Percentiles rank a stretch among this genome's conserved stretches.
Evolutionary conservation across 2,888 invertebrate genomes (phyloP).

Genomic region (Polymixis flavicincta): DNA sequence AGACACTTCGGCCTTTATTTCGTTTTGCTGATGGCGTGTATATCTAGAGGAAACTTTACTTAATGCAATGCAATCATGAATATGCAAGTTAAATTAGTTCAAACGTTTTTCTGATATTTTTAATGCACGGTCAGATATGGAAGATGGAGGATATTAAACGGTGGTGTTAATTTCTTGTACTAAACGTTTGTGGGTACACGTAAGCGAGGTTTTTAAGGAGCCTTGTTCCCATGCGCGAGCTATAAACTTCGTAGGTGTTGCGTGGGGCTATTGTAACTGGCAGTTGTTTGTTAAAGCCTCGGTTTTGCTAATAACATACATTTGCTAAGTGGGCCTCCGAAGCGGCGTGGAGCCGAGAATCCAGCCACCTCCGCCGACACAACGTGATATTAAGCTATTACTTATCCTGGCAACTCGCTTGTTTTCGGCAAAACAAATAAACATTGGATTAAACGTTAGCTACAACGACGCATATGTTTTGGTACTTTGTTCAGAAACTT

Average conservation of each 20-base stretch:
- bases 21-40: slow-evolving; percentile 31
- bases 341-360: slow-evolving; percentile 83
- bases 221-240: slow-evolving; percentile 8
- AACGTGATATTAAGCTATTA: slow-evolving; percentile 90
- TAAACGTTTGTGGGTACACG: background rate
- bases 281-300: slow-evolving; percentile 79
- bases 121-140: slow-evolving; percentile 24
- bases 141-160: slow-evolving; percentile 16
- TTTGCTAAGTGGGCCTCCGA: slow-evolving; percentile 78
- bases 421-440: slow-evolving; percentile 82
- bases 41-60: slow-evolving; percentile 52
- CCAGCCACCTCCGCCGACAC: slow-evolving; percentile 83
- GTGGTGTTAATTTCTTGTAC: slow-evolving; percentile 31
- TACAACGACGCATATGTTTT: slow-evolving; percentile 59
- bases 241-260: slow-evolving; percentile 55
- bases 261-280: slow-evolving; percentile 74
- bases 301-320: slow-evolving; percentile 83
- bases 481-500: slow-evolving; percentile 63
- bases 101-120: slow-evolving; percentile 68
- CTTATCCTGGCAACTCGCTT: slow-evolving; percentile 83
- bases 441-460: slow-evolving; percentile 61
- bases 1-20: slow-evolving; percentile 39
- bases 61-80: slow-evolving; percentile 59
- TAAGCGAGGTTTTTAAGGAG: slow-evolving; percentile 5
- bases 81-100: slow-evolving; percentile 63